A percentile compares a stretch with the other conserved stretches of the same genome.
Conservation (phyloP, 2,888 invertebrate species). For the Carpatolechia fugitivella region DNA sequence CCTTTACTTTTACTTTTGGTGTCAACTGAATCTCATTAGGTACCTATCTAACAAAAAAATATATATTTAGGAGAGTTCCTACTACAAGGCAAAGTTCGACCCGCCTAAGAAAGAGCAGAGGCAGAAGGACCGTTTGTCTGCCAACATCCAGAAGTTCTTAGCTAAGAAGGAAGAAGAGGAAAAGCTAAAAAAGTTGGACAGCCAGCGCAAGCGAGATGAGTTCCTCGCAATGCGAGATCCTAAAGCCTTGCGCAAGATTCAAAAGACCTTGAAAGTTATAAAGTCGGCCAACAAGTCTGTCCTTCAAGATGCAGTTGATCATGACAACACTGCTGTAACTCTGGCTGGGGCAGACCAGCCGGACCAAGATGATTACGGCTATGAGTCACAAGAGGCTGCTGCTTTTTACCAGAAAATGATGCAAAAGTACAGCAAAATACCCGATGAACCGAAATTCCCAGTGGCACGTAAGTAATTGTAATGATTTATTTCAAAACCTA, state of each 20-base stretch:
- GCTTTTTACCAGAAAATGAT: slow-evolving; percentile 91
- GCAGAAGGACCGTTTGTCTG: slow-evolving; percentile 82
- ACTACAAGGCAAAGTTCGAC: slow-evolving; percentile 88
- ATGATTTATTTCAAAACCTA: not conserved
- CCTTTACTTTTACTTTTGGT: slow-evolving; percentile 18
- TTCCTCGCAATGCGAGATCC: slow-evolving; percentile 83
- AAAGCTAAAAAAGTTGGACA: slow-evolving; percentile 80
- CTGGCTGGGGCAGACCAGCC: slow-evolving; percentile 87
- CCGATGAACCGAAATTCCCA: slow-evolving; percentile 85
- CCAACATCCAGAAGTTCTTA: slow-evolving; percentile 90
- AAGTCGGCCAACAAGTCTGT: slow-evolving; percentile 94
- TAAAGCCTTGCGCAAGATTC: slow-evolving; percentile 86
- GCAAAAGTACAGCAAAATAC: slow-evolving; percentile 87
- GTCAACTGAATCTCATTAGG: not conserved
- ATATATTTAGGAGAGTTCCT: slow-evolving; percentile 65
- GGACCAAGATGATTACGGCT: slow-evolving; percentile 95
- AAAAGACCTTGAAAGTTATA: slow-evolving; percentile 89
- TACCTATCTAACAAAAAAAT: slow-evolving; percentile 11
- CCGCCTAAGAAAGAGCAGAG: slow-evolving; percentile 90
- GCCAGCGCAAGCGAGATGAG: slow-evolving; percentile 82
- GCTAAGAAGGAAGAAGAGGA: slow-evolving; percentile 91
- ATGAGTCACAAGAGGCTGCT: slow-evolving; percentile 90
- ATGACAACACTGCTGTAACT: slow-evolving; percentile 87
- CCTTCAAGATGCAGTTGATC: slow-evolving; percentile 88
- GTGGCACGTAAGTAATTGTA: slow-evolving; percentile 51